Evolutionary conservation across 2,888 invertebrate species (phyloP).

Genomic region (Andrena fulva): DNA sequence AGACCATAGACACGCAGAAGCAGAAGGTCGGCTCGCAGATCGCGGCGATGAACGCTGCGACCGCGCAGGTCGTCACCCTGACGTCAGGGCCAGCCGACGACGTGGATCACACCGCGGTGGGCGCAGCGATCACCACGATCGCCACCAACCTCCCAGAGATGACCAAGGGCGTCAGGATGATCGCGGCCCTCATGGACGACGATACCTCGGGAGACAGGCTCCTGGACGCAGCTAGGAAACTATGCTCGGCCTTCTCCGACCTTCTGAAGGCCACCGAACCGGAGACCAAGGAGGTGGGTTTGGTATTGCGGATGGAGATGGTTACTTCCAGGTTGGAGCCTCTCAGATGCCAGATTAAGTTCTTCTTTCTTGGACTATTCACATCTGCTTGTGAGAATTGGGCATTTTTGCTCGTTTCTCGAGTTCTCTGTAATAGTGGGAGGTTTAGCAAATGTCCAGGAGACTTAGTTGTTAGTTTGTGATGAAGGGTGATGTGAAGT

Average conservation of each 20-base stretch:
- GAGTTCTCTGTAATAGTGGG: no score
- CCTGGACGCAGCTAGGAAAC: constrained; percentile 95
- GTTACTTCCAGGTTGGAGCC: background rate
- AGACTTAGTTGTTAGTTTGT: no score
- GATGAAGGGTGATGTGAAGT: no score
- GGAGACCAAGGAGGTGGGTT: constrained; percentile 91
- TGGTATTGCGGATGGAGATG: background rate
- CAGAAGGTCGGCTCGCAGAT: constrained; percentile 98
- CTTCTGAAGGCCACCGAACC: constrained; percentile 98
- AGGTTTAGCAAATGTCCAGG: no score
- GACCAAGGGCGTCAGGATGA: constrained; percentile 96
- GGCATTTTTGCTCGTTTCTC: no score
- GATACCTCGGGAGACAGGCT: constrained; percentile 93
- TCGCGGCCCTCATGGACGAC: constrained; percentile 97
- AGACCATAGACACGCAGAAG: constrained; percentile 96
- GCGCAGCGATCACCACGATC: constrained; percentile 98
- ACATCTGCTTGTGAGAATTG: no score
- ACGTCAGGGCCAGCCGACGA: constrained; percentile 94
- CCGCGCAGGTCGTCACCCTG: constrained; percentile 97
- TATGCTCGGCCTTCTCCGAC: constrained; percentile 97
- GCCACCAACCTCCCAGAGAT: constrained; percentile 98
- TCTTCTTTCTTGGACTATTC: background rate
- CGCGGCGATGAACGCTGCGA: constrained; percentile 99
- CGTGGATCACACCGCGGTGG: constrained; percentile 97
- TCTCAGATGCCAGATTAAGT: background rate